Percentiles rank a stretch among this genome's conserved stretches.
These are phyloP conservation scores for Elmis aenea DNA, from an alignment of 2,888 invertebrate genomes.

Conservation along the genomic window DNA sequence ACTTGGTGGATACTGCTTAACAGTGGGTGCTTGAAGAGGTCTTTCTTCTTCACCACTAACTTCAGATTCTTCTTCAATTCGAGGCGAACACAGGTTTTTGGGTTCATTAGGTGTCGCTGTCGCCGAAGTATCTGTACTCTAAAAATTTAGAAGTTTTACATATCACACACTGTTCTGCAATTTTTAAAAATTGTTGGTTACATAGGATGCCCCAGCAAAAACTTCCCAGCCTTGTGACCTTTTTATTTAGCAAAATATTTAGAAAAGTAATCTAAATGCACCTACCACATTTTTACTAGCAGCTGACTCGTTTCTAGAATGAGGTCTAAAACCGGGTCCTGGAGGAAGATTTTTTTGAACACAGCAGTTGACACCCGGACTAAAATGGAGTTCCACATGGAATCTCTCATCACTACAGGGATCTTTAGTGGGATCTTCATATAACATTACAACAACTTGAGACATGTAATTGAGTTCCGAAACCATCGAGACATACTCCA, in stretches of 20 bases:
- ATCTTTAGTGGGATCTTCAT: conserved; percentile 97
- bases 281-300: conserved; percentile 57
- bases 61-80: conserved; percentile 73
- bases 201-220: too few relatives aligned
- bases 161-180: too few relatives aligned
- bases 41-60: conserved; percentile 37
- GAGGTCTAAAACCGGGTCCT: conserved; percentile 88
- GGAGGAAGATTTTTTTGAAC: conserved; percentile 91
- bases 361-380: conserved; percentile 96
- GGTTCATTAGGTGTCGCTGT: conserved; percentile 50
- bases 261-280: conserved; percentile 7
- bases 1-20: conserved; percentile 10
- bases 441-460: conserved; percentile 97
- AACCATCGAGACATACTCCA: conserved; percentile 97
- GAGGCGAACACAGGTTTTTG: conserved; percentile 46
- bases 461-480: conserved; percentile 99
- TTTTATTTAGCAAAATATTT: too few relatives aligned
- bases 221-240: too few relatives aligned
- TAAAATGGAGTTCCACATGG: conserved; percentile 98
- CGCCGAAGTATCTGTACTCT: conserved; percentile 62
- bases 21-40: conserved; percentile 11
- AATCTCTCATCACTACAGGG: conserved; percentile 88
- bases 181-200: too few relatives aligned
- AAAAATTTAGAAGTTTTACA: too few relatives aligned
- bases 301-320: conserved; percentile 79